Evolutionary conservation across 2,888 invertebrate genomes (phyloP).

Genomic region (Ditylenchus weischeri): DNA sequence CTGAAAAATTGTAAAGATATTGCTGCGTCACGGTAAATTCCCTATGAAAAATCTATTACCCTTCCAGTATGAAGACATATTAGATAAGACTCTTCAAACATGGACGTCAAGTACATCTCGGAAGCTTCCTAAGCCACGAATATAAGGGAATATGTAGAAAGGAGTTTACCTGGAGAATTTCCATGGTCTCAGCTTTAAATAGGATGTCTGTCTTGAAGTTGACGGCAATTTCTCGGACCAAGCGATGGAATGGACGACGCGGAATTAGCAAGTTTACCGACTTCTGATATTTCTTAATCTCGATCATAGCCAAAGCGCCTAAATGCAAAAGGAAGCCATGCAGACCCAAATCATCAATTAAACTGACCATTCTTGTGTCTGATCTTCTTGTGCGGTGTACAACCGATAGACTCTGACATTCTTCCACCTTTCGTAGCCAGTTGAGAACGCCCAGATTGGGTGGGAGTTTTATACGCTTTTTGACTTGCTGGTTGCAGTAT

Average conservation of each 20-base stretch:
- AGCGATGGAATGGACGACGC: conserved; percentile 14
- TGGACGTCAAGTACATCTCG: conserved; percentile 7
- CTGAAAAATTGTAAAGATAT: not conserved
- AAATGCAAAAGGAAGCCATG: not conserved
- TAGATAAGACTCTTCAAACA: conserved; percentile 19
- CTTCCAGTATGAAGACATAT: conserved; percentile 10
- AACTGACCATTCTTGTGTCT: too few species aligned
- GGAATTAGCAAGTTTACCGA: conserved; percentile 19
- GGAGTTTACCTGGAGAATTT: too few species aligned
- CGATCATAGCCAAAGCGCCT: conserved; percentile 19
- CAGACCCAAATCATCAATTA: too few species aligned
- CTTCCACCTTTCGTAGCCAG: too few species aligned
- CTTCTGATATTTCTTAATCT: conserved; percentile 18
- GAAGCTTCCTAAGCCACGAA: conserved; percentile 15
- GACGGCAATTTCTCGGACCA: not conserved
- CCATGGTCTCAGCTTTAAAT: too few species aligned
- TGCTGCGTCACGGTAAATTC: conserved; percentile 7
- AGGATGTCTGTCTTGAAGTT: too few species aligned
- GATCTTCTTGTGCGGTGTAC: too few species aligned
- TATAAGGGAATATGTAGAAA: too few species aligned
- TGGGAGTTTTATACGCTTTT: too few species aligned
- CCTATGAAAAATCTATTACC: not conserved
- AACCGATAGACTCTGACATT: too few species aligned
- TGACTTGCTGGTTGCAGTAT: too few species aligned
- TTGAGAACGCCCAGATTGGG: too few species aligned